Evolutionary conservation across 2,888 invertebrate genomes (phyloP).

Genomic region (Odontocerum albicorne): DNA sequence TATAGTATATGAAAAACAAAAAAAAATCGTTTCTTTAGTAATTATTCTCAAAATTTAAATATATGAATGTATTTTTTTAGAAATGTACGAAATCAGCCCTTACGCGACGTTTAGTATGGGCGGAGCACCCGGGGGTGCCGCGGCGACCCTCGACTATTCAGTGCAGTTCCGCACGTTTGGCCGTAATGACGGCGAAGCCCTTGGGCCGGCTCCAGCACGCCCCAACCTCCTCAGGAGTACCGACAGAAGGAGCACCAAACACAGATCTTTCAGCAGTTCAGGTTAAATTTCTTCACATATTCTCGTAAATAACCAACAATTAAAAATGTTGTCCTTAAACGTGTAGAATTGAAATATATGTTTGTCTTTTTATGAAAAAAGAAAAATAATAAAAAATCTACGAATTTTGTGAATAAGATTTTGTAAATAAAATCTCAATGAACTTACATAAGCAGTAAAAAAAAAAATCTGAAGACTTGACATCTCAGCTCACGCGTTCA

Average conservation of each 20-base stretch:
- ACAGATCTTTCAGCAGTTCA: slow-evolving; percentile 35
- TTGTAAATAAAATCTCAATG: no score
- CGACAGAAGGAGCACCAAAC: slow-evolving; percentile 31
- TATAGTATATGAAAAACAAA: no score
- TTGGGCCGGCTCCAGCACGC: slow-evolving; percentile 38
- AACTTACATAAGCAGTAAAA: no score
- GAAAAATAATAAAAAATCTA: no score
- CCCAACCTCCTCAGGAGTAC: slow-evolving; percentile 31
- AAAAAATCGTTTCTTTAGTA: no score
- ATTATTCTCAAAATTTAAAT: no score
- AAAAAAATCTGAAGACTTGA: no score
- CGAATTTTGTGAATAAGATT: no score
- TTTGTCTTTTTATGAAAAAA: background rate
- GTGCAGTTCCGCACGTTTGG: slow-evolving; percentile 77
- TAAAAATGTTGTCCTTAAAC: no score
- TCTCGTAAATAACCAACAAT: background rate
- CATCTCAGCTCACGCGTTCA: no score
- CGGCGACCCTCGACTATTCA: slow-evolving; percentile 66
- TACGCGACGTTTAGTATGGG: slow-evolving; percentile 74
- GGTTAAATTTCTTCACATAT: slow-evolving; percentile 21
- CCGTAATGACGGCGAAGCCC: slow-evolving; percentile 58
- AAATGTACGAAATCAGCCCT: slow-evolving; percentile 81
- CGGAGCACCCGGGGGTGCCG: slow-evolving; percentile 42
- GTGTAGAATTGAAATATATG: slow-evolving; percentile 1
- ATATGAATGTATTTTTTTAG: no score